Evolutionary conservation across 2,888 invertebrate genomes (phyloP).

Genomic region (Bruchidius siliquastri): DNA sequence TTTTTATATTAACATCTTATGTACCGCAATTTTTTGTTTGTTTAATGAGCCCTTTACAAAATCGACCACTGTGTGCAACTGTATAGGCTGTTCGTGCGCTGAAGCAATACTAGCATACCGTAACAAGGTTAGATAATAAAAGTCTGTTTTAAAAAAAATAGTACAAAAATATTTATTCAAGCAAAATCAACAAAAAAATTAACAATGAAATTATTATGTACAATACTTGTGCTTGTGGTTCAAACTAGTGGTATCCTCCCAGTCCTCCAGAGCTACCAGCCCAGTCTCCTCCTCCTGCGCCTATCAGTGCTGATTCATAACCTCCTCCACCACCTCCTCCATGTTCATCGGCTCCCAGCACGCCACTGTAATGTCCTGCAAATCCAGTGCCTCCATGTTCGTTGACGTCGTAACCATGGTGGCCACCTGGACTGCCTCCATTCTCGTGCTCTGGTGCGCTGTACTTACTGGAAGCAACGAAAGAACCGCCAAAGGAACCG

Average conservation of each 20-base stretch:
- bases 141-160: not conserved
- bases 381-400: slow-evolving; percentile 16
- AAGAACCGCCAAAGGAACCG: slow-evolving; percentile 32
- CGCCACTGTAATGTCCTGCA: slow-evolving; percentile 29
- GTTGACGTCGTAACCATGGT: slow-evolving; percentile 17
- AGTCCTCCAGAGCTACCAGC: not conserved
- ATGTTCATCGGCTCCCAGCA: slow-evolving; percentile 24
- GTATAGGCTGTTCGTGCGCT: too few species aligned
- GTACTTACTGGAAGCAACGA: slow-evolving; percentile 32
- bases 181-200: not conserved
- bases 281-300: not conserved
- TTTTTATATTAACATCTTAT: too few species aligned
- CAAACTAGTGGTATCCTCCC: not conserved
- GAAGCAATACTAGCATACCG: too few species aligned
- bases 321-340: slow-evolving; percentile 7
- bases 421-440: slow-evolving; percentile 14
- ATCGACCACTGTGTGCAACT: too few species aligned
- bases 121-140: not conserved
- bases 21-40: too few species aligned
- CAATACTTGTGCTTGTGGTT: not conserved
- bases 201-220: not conserved
- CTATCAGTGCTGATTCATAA: not conserved
- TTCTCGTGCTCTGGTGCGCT: slow-evolving; percentile 26
- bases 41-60: too few species aligned
- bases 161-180: not conserved